Evolutionary conservation across 2,113 vertebrate species (phyloP).

Genomic region (Caretta caretta): DNA sequence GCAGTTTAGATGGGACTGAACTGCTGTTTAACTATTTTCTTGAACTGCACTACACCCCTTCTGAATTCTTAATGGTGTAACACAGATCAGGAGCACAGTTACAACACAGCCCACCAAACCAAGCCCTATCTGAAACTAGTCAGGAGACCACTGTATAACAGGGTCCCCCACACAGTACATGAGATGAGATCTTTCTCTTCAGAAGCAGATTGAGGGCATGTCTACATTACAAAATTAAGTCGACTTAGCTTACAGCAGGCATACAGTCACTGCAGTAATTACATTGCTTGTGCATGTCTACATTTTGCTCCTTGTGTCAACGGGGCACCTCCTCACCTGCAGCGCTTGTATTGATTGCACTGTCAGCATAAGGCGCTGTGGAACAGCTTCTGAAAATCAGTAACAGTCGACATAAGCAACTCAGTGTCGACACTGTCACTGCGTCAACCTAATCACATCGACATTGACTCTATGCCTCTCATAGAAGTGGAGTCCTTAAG

Average conservation of each 20-base stretch:
- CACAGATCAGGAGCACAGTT: background rate
- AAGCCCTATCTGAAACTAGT: background rate
- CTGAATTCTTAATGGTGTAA: background rate
- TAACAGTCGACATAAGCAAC: background rate
- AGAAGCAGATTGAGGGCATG: conserved; percentile 7
- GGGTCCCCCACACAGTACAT: background rate
- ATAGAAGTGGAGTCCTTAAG: background rate
- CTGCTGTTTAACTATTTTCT: background rate
- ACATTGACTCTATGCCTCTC: background rate
- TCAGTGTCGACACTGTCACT: background rate
- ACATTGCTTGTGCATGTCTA: background rate
- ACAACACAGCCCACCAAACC: background rate
- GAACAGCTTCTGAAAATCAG: background rate
- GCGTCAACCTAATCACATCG: background rate
- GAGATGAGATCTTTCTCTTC: conserved; percentile 39
- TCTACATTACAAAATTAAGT: background rate
- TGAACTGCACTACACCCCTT: background rate
- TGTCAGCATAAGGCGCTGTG: too few species aligned
- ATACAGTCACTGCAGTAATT: background rate
- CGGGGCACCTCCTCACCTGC: background rate
- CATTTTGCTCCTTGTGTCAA: background rate
- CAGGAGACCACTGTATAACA: background rate
- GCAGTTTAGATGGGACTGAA: rapidly evolving
- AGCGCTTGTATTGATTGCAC: background rate
- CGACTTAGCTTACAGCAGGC: too few species aligned